phyloP scores from a whole-genome alignment of 2,113 vertebrate species.

The Apeltes quadracus region DNA sequence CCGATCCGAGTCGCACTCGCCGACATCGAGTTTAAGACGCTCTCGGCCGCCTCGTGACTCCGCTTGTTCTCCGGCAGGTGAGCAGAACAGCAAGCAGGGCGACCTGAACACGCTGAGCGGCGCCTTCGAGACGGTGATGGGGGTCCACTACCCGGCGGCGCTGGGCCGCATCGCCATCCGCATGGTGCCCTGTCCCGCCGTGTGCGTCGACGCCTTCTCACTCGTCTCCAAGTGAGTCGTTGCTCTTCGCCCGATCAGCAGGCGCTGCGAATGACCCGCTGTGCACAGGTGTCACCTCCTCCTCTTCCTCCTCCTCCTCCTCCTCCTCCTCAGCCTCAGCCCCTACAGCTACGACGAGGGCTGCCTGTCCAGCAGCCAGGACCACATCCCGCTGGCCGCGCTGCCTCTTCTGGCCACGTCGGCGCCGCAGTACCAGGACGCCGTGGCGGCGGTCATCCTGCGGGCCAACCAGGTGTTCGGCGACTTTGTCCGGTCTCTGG shows the following conservation, averaged over 20 bases:
- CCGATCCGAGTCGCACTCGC: neutral
- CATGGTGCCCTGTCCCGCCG: conserved; percentile 93
- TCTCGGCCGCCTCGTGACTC: no score
- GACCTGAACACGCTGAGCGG: conserved; percentile 92
- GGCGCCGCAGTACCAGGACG: conserved; percentile 95
- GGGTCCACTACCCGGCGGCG: conserved; percentile 93
- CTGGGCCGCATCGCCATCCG: conserved; percentile 90
- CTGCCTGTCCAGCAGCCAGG: conserved; percentile 96
- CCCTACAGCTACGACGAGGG: conserved; percentile 95
- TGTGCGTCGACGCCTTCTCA: conserved; percentile 93
- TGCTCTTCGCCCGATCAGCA: neutral
- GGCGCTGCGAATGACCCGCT: neutral
- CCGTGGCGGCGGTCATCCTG: conserved; percentile 90
- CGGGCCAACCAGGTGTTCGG: conserved; percentile 93
- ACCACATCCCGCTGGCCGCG: conserved; percentile 95
- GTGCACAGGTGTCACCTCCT: neutral
- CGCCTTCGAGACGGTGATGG: conserved; percentile 93
- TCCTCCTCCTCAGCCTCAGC: conserved; percentile 84
- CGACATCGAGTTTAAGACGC: neutral
- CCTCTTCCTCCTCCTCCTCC: conserved; percentile 7
- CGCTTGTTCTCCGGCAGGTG: conserved; percentile 72
- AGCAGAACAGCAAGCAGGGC: conserved; percentile 93
- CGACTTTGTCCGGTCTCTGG: conserved; percentile 92
- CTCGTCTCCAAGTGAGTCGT: conserved; percentile 90
- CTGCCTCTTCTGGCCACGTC: conserved; percentile 95